These are phyloP conservation scores for Ophraella communa DNA, from an alignment of 2,888 invertebrate genomes.

Conservation along the genomic window DNA sequence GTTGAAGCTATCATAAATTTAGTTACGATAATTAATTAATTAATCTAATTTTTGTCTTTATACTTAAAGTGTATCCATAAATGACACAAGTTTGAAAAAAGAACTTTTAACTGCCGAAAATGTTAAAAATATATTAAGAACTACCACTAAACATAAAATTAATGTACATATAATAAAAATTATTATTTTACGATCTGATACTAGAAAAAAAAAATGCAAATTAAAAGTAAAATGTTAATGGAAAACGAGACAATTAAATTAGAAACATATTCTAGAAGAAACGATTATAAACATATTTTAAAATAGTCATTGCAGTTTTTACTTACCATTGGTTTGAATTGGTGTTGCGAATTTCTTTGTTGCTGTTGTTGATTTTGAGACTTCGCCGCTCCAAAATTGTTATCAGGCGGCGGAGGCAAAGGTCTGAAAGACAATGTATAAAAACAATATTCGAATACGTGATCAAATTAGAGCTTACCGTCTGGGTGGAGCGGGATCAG, in stretches of 20 bases:
- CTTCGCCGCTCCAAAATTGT: conserved; percentile 62
- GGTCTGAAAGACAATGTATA: conserved; percentile 64
- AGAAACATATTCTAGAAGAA: conserved; percentile 14
- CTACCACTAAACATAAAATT: no score
- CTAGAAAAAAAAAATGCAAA: not conserved
- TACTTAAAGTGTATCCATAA: no score
- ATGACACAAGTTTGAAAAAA: no score
- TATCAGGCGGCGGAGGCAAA: conserved; percentile 83
- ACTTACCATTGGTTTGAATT: conserved; percentile 87
- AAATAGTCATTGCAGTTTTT: conserved; percentile 41
- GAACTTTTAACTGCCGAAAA: no score
- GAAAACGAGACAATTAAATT: conserved; percentile 11
- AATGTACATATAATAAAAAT: no score
- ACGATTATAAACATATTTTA: not conserved
- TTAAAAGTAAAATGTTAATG: conserved; percentile 8
- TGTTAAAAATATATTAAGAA: no score
- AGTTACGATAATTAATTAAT: no score
- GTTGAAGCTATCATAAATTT: no score
- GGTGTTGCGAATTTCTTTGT: conserved; percentile 82
- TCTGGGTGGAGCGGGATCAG: conserved; percentile 75
- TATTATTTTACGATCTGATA: no score
- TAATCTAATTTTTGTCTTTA: no score
- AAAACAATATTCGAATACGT: not conserved
- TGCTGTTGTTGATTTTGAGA: conserved; percentile 61
- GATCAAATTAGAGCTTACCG: conserved; percentile 59